A percentile compares a stretch with the other conserved stretches of the same genome.
Conservation (phyloP, 2,888 invertebrate genomes). For the Phanerotoma sp. region DNA sequence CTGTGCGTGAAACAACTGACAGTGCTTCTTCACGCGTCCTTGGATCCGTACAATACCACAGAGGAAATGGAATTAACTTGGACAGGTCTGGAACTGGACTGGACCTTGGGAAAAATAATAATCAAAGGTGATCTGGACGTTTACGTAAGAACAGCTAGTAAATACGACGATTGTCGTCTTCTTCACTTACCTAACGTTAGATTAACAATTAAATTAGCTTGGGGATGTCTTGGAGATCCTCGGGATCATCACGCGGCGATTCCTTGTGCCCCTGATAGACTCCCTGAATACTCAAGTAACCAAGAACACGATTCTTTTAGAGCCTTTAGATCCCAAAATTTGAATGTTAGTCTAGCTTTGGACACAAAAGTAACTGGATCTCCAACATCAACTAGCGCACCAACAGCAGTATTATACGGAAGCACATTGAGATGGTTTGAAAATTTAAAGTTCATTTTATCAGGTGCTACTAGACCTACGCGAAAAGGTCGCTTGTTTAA, state of each 20-base stretch:
- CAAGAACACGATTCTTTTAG: constrained; percentile 95
- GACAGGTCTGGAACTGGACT: constrained; percentile 90
- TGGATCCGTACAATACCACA: constrained; percentile 98
- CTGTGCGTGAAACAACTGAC: constrained; percentile 86
- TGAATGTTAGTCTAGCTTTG: constrained; percentile 75
- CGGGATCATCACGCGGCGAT: constrained; percentile 95
- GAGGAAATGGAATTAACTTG: constrained; percentile 99
- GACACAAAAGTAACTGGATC: constrained; percentile 68
- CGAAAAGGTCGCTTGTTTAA: constrained; percentile 86
- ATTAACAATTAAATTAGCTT: constrained; percentile 79
- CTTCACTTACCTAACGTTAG: constrained; percentile 88
- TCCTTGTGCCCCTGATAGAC: constrained; percentile 93
- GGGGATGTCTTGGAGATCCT: constrained; percentile 91
- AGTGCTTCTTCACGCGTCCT: constrained; percentile 89
- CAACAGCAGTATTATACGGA: constrained; percentile 82
- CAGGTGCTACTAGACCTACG: constrained; percentile 92
- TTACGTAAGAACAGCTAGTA: constrained; percentile 94
- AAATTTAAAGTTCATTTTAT: constrained; percentile 88
- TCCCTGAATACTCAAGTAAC: constrained; percentile 96
- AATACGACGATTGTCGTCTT: constrained; percentile 97
- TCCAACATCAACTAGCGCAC: constrained; percentile 59
- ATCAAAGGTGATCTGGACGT: constrained; percentile 94
- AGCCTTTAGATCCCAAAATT: constrained; percentile 86
- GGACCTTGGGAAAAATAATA: constrained; percentile 92
- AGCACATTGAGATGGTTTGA: constrained; percentile 96